These are phyloP conservation scores for Loris lydekkerianus DNA, from an alignment of 2,797 vertebrate species.

Conservation along the genomic window DNA sequence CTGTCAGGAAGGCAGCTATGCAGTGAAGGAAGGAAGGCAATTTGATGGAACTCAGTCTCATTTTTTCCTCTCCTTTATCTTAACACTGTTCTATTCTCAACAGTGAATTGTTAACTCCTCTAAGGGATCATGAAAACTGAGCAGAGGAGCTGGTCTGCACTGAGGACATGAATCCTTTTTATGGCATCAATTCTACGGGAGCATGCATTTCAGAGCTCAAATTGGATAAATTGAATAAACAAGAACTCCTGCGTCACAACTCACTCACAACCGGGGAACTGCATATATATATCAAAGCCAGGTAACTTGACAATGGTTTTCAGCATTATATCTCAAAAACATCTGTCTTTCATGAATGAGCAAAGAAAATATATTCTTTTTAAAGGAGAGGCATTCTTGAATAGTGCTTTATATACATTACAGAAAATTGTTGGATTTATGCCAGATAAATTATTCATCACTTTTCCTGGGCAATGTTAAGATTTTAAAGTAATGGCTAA, in stretches of 20 bases:
- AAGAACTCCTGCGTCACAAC: neutral
- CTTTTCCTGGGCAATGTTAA: neutral
- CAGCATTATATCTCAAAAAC: neutral
- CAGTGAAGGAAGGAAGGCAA: neutral
- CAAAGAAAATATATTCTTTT: constrained; percentile 41
- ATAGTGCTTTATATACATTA: constrained; percentile 47
- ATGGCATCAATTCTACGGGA: neutral
- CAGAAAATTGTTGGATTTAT: constrained; percentile 39
- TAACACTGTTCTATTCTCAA: neutral
- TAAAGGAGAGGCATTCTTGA: constrained; percentile 50
- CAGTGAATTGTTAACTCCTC: neutral
- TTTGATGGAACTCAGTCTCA: neutral
- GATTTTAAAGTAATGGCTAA: constrained; percentile 53
- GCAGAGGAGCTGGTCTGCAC: neutral
- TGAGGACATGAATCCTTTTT: neutral
- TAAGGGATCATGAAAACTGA: neutral
- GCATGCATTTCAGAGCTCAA: neutral
- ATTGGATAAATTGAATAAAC: neutral
- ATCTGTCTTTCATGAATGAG: neutral
- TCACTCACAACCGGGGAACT: neutral
- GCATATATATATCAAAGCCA: neutral
- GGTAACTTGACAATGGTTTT: constrained; percentile 15
- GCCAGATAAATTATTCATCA: constrained; percentile 71
- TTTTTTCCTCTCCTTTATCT: neutral
- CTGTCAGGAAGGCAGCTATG: neutral